Base-by-base conservation (phyloP, 1,140 invertebrate species). In the Acyrthosiphon pisum region DNA sequence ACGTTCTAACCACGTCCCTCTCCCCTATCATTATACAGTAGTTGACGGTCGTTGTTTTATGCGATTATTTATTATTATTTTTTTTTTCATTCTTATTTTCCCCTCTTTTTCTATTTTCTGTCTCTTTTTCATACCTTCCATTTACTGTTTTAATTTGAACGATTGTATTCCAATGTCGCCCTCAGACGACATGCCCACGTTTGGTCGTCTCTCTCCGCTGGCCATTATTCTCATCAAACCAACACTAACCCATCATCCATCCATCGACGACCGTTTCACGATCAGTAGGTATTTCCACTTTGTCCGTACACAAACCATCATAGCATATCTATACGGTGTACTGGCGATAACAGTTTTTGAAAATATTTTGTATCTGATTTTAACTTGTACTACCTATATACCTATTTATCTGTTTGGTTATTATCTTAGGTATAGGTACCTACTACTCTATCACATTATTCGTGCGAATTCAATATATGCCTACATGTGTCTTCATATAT, bases 141-240 rank as follows among this genome's bases (percentile, higher is more conserved):
- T 89, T 37, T 56, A 89, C 68, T 76, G 60, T 91, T 91, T 91
- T 91, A 91, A 91, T 91, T 91, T 81, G 90, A 81, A 76, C 90
- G 90, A 91, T 91, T 91, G 90, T 91, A 91, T 76, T 91, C 90
- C 90, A 91, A 91, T 91, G 90, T 81, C 90, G 90, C 90, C 90
- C 90, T 91, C 90, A 91, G 60, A 91, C 90, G 60, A 46, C 90
- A 91, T 91, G 90, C 20, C 90, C 90, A 91, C 90, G 90, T 91
- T 91, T 91, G 90, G 90, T 91, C 68, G 90, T 91, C 60, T 91
- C 60, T 68, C 26, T 46, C 68, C 90, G 53, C 53, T 91, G 60
- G 56, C 90, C 90, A 91, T 91, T 91, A 91, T 60, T 91, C 90
- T 91, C 68, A 20, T 91, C 90, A 91, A 91, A 91, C 68, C 90